Evolutionary conservation across 30 jellyfish, hydroid and myxozoan genomes (phyloP).

Genomic region (Chironex yamaguchii): DNA sequence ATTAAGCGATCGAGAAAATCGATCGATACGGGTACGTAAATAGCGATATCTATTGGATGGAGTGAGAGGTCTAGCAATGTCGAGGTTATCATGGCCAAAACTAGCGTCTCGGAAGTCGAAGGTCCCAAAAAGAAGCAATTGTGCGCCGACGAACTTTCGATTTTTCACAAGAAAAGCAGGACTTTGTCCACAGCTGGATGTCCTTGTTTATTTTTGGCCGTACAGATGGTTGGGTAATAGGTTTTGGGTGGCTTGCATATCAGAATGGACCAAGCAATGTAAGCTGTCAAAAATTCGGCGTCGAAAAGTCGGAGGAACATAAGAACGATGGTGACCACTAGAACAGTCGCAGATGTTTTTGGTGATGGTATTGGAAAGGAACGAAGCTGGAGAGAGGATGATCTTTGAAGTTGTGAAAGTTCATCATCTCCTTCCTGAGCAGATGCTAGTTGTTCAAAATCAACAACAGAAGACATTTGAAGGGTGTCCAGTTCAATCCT

Average conservation of each 20-base stretch:
- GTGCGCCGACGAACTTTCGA: constrained; percentile 26
- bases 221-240: constrained; percentile 1
- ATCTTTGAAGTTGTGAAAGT: neutral
- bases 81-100: constrained; percentile 55
- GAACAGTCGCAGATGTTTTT: neutral
- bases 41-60: neutral
- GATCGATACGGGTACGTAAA: constrained; percentile 33
- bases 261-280: constrained; percentile 19
- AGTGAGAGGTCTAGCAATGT: constrained; percentile 58
- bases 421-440: constrained; percentile 16
- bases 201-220: constrained; percentile 62
- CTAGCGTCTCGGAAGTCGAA: constrained; percentile 4
- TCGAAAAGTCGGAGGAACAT: neutral
- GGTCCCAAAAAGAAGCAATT: neutral
- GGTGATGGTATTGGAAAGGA: constrained; percentile 5
- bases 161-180: constrained; percentile 36
- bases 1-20: constrained; percentile 56
- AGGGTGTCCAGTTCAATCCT: too few relatives aligned
- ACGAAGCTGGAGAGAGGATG: constrained; percentile 6
- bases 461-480: too few relatives aligned
- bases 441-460: constrained; percentile 2
- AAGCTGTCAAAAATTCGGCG: constrained; percentile 3
- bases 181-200: constrained; percentile 24
- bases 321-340: neutral
- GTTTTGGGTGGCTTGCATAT: constrained; percentile 44